These are phyloP conservation scores for Aldrovandia affinis DNA, from an alignment of 2,797 vertebrate genomes.

Conservation along the genomic window DNA sequence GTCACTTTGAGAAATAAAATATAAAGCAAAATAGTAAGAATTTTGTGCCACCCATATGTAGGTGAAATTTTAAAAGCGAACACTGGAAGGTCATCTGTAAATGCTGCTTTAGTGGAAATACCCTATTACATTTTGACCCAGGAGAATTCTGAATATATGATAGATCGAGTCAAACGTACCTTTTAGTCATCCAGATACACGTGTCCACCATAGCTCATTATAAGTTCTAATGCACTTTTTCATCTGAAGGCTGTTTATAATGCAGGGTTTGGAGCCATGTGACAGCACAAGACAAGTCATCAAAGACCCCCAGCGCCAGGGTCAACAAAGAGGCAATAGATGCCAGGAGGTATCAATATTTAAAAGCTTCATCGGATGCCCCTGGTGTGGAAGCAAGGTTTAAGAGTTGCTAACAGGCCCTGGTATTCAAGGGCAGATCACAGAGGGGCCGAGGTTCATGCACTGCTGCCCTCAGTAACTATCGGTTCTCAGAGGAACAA, in stretches of 20 bases:
- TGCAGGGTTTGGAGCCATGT: not conserved
- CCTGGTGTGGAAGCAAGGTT: not conserved
- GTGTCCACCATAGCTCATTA: slow-evolving; percentile 4
- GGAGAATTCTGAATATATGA: not conserved
- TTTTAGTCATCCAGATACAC: not conserved
- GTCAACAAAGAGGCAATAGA: slow-evolving; percentile 27
- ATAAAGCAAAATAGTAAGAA: not conserved
- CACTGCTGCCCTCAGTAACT: slow-evolving; percentile 28
- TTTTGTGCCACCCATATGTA: too few relatives aligned
- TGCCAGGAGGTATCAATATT: not conserved
- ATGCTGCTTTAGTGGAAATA: not conserved
- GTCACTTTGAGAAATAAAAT: not conserved
- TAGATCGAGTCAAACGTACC: slow-evolving; percentile 41
- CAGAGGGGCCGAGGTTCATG: not conserved
- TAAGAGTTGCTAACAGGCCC: not conserved
- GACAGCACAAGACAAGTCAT: slow-evolving; percentile 5
- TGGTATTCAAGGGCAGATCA: slow-evolving; percentile 4
- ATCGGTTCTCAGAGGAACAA: slow-evolving; percentile 57
- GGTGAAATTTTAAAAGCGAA: not conserved
- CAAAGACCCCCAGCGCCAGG: not conserved
- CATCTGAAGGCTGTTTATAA: slow-evolving; percentile 2
- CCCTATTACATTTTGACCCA: not conserved
- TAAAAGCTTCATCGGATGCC: slow-evolving; percentile 10
- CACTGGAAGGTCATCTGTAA: not conserved
- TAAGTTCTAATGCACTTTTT: slow-evolving; percentile 21